A percentile compares a stretch with the other conserved stretches of the same genome.
Conservation (phyloP, 2,888 invertebrate genomes). For the Fragum whitleyi region DNA sequence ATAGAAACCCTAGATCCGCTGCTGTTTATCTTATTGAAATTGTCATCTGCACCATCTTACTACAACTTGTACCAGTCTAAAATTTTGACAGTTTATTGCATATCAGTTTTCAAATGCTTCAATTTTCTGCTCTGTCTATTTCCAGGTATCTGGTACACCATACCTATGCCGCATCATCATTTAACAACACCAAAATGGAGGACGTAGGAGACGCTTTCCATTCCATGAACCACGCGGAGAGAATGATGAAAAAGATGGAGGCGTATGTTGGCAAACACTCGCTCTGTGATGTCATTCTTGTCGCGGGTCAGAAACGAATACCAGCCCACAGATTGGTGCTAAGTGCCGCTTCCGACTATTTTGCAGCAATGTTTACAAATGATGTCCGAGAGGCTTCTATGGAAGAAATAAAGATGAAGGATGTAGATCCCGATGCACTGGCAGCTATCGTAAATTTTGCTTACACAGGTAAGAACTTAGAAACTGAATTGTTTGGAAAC, state of each 20-base stretch:
- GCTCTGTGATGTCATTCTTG: constrained; percentile 94
- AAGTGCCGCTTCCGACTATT: constrained; percentile 96
- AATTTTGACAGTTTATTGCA: no score
- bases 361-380: constrained; percentile 97
- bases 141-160: constrained; percentile 82
- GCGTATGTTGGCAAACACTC: constrained; percentile 92
- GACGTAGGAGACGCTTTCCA: constrained; percentile 82
- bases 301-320: constrained; percentile 90
- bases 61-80: no score
- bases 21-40: no score
- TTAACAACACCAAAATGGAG: constrained; percentile 74
- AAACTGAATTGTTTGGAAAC: no score
- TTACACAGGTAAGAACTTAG: constrained; percentile 94
- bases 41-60: no score
- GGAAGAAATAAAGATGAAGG: constrained; percentile 93
- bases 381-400: constrained; percentile 93
- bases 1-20: no score
- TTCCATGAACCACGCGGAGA: constrained; percentile 90
- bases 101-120: no score
- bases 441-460: constrained; percentile 94
- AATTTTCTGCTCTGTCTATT: not conserved
- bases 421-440: constrained; percentile 94
- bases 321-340: constrained; percentile 95
- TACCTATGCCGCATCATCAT: constrained; percentile 75
- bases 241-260: constrained; percentile 93